A percentile compares a stretch with the other conserved stretches of the same genome.
phyloP scores from a whole-genome alignment of 1,140 invertebrate genomes.

The Panagrolaimus sp. region DNA sequence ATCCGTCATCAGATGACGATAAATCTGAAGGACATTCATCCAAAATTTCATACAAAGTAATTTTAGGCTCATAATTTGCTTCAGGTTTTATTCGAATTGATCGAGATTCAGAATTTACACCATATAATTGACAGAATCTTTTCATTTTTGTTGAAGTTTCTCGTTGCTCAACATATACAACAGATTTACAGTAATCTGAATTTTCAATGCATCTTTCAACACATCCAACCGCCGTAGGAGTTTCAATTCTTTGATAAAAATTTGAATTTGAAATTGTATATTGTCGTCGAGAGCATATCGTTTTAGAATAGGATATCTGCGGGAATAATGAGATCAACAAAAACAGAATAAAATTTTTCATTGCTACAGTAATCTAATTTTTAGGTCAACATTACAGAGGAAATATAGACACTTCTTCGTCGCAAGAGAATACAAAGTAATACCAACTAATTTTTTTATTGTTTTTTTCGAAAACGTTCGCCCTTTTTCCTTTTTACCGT shows the following conservation, averaged over 20 bases:
- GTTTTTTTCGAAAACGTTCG: too few relatives aligned
- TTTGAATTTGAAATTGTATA: constrained; percentile 8
- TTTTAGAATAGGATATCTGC: background rate
- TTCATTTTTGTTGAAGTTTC: constrained; percentile 5
- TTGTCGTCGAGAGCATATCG: constrained; percentile 12
- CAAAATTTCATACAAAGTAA: constrained; percentile 26
- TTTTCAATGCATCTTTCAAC: constrained; percentile 49
- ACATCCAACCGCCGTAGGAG: constrained; percentile 38
- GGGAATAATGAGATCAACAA: too few relatives aligned
- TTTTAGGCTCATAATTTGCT: constrained; percentile 24
- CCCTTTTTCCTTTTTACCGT: too few relatives aligned
- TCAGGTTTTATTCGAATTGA: constrained; percentile 26
- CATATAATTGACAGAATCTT: constrained; percentile 43
- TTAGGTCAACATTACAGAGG: too few relatives aligned
- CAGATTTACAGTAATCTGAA: constrained; percentile 39
- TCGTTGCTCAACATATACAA: constrained; percentile 30
- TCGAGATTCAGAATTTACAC: constrained; percentile 36
- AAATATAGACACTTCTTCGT: too few relatives aligned
- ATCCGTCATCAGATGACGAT: constrained; percentile 17
- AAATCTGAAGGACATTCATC: constrained; percentile 26
- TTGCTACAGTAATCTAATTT: too few relatives aligned
- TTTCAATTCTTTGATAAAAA: constrained; percentile 44
- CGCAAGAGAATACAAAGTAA: too few relatives aligned
- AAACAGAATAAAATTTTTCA: too few relatives aligned
- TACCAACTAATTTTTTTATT: too few relatives aligned